Conservation (phyloP, 2,888 invertebrate species). For the Callyntrura sp. region DNA sequence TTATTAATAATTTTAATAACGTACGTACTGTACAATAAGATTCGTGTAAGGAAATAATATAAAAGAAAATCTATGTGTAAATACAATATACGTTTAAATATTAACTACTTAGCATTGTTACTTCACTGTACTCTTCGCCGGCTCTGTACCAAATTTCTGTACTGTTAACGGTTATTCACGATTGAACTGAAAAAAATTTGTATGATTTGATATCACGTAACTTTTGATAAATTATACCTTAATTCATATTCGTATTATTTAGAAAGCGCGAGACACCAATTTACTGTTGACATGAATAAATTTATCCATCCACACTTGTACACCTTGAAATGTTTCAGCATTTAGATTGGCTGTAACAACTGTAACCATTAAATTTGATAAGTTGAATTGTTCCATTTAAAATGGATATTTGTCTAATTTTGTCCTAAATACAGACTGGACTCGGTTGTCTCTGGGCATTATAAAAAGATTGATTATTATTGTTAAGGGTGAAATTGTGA, state of each 20-base stretch:
- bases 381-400: background rate
- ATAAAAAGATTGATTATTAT: slow-evolving; percentile 11
- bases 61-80: background rate
- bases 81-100: background rate
- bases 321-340: slow-evolving; percentile 17
- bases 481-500: background rate
- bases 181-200: background rate
- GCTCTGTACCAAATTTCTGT: background rate
- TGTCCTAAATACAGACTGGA: slow-evolving; percentile 19
- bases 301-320: slow-evolving; percentile 43
- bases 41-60: background rate
- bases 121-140: background rate
- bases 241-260: background rate
- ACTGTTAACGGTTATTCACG: background rate
- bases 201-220: background rate
- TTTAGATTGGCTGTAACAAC: background rate
- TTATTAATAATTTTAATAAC: background rate
- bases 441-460: slow-evolving; percentile 11
- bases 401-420: too few relatives aligned
- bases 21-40: too few relatives aligned
- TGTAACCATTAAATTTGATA: background rate
- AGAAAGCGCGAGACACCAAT: background rate
- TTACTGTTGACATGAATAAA: background rate
- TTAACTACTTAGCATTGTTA: background rate
- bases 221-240: background rate